Conservation (phyloP, 2,113 vertebrate genomes). For the Aegotheles bennettii region DNA sequence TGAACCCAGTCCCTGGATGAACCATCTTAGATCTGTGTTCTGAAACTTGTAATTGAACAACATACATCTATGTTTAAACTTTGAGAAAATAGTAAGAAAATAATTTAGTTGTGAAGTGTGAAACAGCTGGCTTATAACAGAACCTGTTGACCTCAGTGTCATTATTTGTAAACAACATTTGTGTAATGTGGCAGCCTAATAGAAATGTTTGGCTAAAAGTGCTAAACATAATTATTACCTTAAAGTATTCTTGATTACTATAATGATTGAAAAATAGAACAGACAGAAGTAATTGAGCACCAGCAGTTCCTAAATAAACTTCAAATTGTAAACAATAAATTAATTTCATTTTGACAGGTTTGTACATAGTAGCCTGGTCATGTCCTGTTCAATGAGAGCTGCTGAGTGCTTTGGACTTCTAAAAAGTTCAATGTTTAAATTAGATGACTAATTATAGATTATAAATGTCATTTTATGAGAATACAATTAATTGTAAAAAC, state of each 20-base stretch:
- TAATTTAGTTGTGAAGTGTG: neutral
- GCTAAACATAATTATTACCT: neutral
- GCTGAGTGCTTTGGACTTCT: neutral
- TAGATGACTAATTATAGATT: neutral
- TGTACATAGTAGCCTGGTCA: neutral
- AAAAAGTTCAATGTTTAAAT: neutral
- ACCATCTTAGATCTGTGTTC: neutral
- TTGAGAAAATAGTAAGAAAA: neutral
- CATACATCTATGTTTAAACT: neutral
- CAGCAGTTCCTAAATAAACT: neutral
- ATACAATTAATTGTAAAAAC: neutral
- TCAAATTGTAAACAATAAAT: neutral
- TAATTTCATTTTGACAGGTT: neutral
- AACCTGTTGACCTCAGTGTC: neutral
- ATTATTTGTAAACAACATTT: neutral
- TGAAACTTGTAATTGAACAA: neutral
- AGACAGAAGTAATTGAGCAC: neutral
- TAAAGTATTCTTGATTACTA: neutral
- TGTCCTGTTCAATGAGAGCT: neutral
- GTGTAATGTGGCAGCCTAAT: neutral
- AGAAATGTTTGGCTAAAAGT: neutral
- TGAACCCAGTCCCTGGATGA: neutral
- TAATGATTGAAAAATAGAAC: neutral
- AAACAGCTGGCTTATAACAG: neutral
- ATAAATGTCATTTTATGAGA: neutral